Evolutionary conservation across 2,797 vertebrate genomes (phyloP), one percentile per base, ranked within the genome.

Genomic region (Sus cebifrons): DNA sequence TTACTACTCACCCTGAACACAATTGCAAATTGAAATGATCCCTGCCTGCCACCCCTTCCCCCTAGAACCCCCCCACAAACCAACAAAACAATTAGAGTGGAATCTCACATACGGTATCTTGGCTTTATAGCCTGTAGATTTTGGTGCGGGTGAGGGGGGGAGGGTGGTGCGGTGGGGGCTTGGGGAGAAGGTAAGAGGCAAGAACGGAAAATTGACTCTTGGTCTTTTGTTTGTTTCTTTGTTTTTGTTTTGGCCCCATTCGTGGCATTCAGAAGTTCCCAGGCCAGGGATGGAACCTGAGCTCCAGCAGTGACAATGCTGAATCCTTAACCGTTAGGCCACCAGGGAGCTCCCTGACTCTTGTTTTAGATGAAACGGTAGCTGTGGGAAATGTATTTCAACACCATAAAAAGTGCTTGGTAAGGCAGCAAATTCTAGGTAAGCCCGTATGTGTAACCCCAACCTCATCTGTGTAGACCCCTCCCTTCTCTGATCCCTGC

Each of bases 1-100:
- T 89, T 29, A 65, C 29, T 36, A 56, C 32, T 94, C 60, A 78
- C 12, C 25, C 60, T 25, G 21, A 68, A 85, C 62, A 81, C 6
- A 86, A 88, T 73, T 85, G 73, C 62, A 71, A 71, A 20, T 44
- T 23, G 6, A 91, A 91, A 89, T 56, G 60, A 95, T 52, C 73
- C 77, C 36, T 67, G 17, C 10, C 27, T 2, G 25, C 14, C 32
- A 2, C 2, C 1, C 17, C 6, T 3, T 4, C 56, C 27, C 18
- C 36, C 8, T 10, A 36, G 25, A 62, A 15, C 2, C 54, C 54
- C 54, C 54, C 54, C 10, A 62, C 20, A 62, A 23, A 23, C 6
- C 29, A 32, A 81, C 6, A 23, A 75, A 62, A 67, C 52, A 86
- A 73, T 32, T 27, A 67, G 17, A 67, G 36, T 20, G n/a, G 56